Evolutionary conservation across 2,113 vertebrate species (phyloP).

Genomic region (Thermophis baileyi): DNA sequence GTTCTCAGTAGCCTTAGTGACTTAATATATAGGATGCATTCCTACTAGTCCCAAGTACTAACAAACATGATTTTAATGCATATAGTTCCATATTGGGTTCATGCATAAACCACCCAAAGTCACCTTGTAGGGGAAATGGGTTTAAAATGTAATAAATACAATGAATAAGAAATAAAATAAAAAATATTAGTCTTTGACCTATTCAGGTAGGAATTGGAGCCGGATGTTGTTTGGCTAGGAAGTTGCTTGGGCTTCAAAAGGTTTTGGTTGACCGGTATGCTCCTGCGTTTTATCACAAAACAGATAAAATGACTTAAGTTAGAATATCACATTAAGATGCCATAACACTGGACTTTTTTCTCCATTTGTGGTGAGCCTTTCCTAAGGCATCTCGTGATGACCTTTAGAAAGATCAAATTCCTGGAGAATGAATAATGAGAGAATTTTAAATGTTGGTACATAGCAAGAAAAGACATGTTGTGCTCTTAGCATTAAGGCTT

Average conservation of each 20-base stretch:
- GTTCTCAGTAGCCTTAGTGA: neutral
- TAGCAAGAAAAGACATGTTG: slow-evolving; percentile 13
- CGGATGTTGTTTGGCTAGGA: neutral
- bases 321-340: neutral
- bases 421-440: slow-evolving; percentile 31
- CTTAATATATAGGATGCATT: neutral
- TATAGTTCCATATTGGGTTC: neutral
- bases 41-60: neutral
- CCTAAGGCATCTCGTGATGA: slow-evolving; percentile 24
- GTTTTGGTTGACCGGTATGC: neutral
- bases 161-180: neutral
- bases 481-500: slow-evolving; percentile 3
- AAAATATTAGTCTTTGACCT: neutral
- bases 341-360: slow-evolving; percentile 11
- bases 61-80: neutral
- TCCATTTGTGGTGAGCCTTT: slow-evolving; percentile 30
- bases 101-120: neutral
- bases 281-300: neutral
- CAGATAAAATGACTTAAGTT: neutral
- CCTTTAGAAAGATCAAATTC: neutral
- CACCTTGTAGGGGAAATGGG: neutral
- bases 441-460: neutral
- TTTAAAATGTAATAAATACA: neutral
- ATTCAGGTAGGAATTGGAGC: neutral
- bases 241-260: neutral